A percentile compares a stretch with the other conserved stretches of the same genome.
Evolutionary conservation across 1,140 invertebrate genomes (phyloP).

Genomic region (Pomacea maculata): DNA sequence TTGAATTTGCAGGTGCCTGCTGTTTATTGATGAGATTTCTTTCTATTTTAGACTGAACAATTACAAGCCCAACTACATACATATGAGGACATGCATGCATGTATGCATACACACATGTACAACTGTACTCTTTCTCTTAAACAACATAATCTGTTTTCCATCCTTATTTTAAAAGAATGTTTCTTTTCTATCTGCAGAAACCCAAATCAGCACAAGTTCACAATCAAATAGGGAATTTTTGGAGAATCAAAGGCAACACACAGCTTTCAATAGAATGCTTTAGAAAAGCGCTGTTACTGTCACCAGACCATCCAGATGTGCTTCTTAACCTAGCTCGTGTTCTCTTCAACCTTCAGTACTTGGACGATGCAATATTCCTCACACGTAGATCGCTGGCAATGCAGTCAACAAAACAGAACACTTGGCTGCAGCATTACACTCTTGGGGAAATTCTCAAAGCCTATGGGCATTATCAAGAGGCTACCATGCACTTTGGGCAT

Average conservation of each 20-base stretch:
- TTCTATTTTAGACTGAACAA: too few relatives aligned
- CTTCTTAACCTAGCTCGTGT: slow-evolving; percentile 85
- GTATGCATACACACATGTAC: too few relatives aligned
- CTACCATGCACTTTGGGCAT: slow-evolving; percentile 80
- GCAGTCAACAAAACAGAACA: slow-evolving; percentile 82
- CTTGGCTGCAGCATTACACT: slow-evolving; percentile 91
- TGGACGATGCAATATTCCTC: slow-evolving; percentile 88
- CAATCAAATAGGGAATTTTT: slow-evolving; percentile 89
- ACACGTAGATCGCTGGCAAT: slow-evolving; percentile 78
- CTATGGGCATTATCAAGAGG: slow-evolving; percentile 85
- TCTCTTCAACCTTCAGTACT: slow-evolving; percentile 83
- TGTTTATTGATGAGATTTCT: too few relatives aligned
- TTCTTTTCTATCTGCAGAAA: slow-evolving; percentile 68
- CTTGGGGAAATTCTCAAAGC: slow-evolving; percentile 74
- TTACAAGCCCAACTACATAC: too few relatives aligned
- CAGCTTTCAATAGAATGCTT: slow-evolving; percentile 88
- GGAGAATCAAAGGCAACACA: slow-evolving; percentile 80
- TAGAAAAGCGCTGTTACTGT: slow-evolving; percentile 81
- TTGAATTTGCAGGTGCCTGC: too few relatives aligned
- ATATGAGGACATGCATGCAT: too few relatives aligned
- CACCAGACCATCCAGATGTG: slow-evolving; percentile 85
- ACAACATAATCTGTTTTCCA: background rate
- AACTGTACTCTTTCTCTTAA: too few relatives aligned
- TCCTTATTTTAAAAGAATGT: slow-evolving; percentile 34
- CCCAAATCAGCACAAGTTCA: slow-evolving; percentile 86